phyloP scores from a whole-genome alignment of 1,140 invertebrate genomes.

The Drosophila obscura region DNA sequence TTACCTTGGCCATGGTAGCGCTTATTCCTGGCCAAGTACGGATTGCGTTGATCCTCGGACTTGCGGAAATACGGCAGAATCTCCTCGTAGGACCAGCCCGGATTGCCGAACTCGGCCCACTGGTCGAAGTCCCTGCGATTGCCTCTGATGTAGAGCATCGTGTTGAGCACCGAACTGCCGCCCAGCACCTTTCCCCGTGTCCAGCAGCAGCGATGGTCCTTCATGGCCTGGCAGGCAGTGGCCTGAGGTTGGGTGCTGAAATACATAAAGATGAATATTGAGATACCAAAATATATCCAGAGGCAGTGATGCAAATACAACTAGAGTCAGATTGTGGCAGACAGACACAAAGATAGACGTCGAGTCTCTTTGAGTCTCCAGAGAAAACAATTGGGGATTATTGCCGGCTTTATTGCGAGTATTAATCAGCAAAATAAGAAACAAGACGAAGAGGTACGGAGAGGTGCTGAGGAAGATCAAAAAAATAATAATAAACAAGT shows the following conservation, averaged over 20 bases:
- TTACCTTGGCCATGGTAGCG: conserved; percentile 88
- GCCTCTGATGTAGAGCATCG: conserved; percentile 96
- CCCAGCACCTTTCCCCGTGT: conserved; percentile 93
- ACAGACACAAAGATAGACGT: neutral
- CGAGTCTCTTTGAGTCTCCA: neutral
- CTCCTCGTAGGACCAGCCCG: conserved; percentile 95
- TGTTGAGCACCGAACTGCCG: conserved; percentile 93
- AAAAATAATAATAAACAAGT: conserved; percentile 27
- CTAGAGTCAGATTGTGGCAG: neutral
- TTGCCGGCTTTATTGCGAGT: conserved; percentile 38
- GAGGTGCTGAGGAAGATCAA: conserved; percentile 2
- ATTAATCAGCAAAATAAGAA: conserved; percentile 38
- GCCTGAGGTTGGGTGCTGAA: conserved; percentile 91
- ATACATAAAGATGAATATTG: neutral
- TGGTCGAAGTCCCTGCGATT: conserved; percentile 95
- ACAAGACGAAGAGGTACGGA: neutral
- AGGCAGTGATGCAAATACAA: neutral
- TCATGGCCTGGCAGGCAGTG: conserved; percentile 93
- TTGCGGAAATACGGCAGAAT: conserved; percentile 95
- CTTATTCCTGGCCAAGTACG: conserved; percentile 89
- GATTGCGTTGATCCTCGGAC: conserved; percentile 92
- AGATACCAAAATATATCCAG: neutral
- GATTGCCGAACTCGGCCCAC: conserved; percentile 94
- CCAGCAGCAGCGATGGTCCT: conserved; percentile 92
- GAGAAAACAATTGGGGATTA: conserved; percentile 57